These are phyloP conservation scores for Beaufortia kweichowensis DNA, from an alignment of 2,113 vertebrate genomes.

Conservation along the genomic window DNA sequence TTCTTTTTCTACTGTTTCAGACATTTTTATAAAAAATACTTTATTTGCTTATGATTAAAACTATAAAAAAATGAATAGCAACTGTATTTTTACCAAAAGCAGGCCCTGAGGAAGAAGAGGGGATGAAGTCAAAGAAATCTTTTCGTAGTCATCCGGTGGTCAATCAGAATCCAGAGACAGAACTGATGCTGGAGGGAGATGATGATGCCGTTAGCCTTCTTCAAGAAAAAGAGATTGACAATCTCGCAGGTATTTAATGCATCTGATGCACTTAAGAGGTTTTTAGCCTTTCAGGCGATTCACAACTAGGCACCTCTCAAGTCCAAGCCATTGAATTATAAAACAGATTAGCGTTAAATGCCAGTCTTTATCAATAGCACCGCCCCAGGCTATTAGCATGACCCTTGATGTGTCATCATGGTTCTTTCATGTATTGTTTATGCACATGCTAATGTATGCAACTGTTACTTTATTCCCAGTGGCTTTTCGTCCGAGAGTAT, in stretches of 20 bases:
- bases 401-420: conserved; percentile 18
- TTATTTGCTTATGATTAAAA: too few species aligned
- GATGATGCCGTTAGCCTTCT: conserved; percentile 95
- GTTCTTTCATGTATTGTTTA: background rate
- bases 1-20: background rate
- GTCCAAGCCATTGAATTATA: background rate
- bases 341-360: background rate
- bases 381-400: background rate
- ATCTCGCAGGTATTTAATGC: conserved; percentile 85
- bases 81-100: conserved; percentile 4
- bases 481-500: conserved; percentile 84
- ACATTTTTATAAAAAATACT: too few species aligned
- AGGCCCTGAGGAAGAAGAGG: conserved; percentile 90
- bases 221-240: conserved; percentile 98
- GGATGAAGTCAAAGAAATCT: conserved; percentile 87
- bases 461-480: conserved; percentile 79
- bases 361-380: background rate
- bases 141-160: conserved; percentile 93
- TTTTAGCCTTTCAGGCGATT: background rate
- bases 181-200: conserved; percentile 96
- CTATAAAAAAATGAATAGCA: too few species aligned
- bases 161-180: conserved; percentile 92
- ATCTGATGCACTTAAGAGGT: background rate
- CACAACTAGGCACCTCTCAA: too few species aligned
- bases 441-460: conserved; percentile 33